Evolutionary conservation across 1,140 invertebrate genomes (phyloP), one percentile per base, ranked within the genome.

Genomic region (Delia radicum): DNA sequence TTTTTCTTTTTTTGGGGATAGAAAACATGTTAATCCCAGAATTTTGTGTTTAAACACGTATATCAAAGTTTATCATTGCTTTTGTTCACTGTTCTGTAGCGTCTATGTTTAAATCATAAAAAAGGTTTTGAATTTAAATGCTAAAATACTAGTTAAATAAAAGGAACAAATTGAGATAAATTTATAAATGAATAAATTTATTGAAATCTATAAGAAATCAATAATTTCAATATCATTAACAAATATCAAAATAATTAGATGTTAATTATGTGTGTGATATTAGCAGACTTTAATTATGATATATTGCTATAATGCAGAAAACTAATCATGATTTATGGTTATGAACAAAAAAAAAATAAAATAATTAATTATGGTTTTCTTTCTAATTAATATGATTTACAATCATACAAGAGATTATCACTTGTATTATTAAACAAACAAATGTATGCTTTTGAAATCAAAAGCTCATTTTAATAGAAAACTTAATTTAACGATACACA

Each of bases 41-140:
- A 69, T 69, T 37, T 69, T 33, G 37, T 69, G 65, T 24, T 33
- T n/a, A 24, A 33, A 33, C 65, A 69, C 65, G 65, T 69, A 33
- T 37, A 15, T 37, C 15, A 33, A 33, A 69, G 31, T 33, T 69
- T 69, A 31, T 10, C 29, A 33, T 69, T 69, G 29, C 15, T 55
- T 55, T n/a, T n/a, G 46, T 21, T 8, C 18, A 5, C 21, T 55
- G 2, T 10, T 5, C 10, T 3, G 12, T 42, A 42, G n/a, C 48
- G 18, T 55, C n/a, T 55, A 37, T 55, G 21, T n/a, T n/a, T 1
- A 55, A 7, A 21, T 0, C 15, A 0, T 21, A 24, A 55, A 55
- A 55, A 21, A 18, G 18, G 3, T 55, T 55, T 21, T 21, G 46
- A 42, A 42, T 42, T 42, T 42, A 42, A 1, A 42, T 42, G 37